Evolutionary conservation across 2,888 invertebrate species (phyloP).

Genomic region (Pollenia labialis): DNA sequence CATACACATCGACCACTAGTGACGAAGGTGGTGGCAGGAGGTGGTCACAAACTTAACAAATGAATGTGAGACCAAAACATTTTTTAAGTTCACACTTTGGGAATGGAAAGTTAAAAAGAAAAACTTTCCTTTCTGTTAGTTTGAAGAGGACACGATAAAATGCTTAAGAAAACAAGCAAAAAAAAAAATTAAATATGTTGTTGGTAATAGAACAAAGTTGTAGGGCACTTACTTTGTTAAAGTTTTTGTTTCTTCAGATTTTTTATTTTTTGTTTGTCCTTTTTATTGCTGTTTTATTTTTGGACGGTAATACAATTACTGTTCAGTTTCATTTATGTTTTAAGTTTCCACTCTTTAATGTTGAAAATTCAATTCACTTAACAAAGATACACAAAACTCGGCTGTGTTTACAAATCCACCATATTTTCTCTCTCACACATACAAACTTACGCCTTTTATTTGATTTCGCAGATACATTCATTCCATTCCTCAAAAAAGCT

Average conservation of each 20-base stretch:
- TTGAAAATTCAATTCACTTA: constrained; percentile 67
- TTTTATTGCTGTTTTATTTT: constrained; percentile 1
- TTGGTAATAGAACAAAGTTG: constrained; percentile 12
- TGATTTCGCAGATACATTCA: constrained; percentile 54
- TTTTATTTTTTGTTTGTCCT: neutral
- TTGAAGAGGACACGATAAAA: constrained; percentile 40
- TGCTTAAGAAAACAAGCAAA: neutral
- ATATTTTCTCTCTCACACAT: neutral
- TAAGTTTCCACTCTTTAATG: constrained; percentile 42
- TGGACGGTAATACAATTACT: constrained; percentile 65
- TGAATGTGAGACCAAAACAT: constrained; percentile 46
- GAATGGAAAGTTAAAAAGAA: constrained; percentile 43
- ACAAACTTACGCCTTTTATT: constrained; percentile 33
- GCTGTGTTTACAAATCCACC: constrained; percentile 19
- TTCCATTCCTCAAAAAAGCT: constrained; percentile 57
- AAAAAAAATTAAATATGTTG: constrained; percentile 10
- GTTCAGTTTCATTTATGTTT: constrained; percentile 64
- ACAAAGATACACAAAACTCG: constrained; percentile 49
- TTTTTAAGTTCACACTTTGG: constrained; percentile 67
- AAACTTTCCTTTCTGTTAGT: constrained; percentile 43
- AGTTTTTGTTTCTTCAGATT: constrained; percentile 1
- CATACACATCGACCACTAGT: constrained; percentile 27
- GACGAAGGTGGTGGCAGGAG: neutral
- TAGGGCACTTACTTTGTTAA: constrained; percentile 26
- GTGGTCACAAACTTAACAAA: constrained; percentile 35